These are phyloP conservation scores for Eumaeus atala DNA, from an alignment of 1,140 invertebrate genomes.

Conservation along the genomic window DNA sequence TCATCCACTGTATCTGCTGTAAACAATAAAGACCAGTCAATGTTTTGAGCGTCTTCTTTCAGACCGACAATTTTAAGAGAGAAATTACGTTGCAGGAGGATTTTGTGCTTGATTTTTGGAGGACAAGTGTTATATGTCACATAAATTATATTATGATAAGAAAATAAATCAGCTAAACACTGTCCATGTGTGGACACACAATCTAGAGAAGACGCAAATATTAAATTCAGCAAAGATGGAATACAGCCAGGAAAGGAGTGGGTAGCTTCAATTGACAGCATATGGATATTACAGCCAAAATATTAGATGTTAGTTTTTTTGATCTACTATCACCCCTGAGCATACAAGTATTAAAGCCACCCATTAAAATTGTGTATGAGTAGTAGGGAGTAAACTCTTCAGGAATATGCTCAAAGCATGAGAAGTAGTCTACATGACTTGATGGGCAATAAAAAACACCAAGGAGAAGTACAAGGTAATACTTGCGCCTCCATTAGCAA, in stretches of 20 bases:
- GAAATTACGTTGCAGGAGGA: slow-evolving; percentile 6
- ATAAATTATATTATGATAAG: slow-evolving; percentile 12
- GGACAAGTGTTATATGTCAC: not conserved
- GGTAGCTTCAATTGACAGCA: not conserved
- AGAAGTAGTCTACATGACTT: too few species aligned
- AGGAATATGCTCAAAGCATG: too few species aligned
- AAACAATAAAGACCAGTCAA: not conserved
- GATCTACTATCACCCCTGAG: not conserved
- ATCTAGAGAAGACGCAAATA: not conserved
- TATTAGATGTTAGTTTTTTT: not conserved
- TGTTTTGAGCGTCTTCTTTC: not conserved
- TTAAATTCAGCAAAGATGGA: not conserved
- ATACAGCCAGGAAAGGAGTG: not conserved
- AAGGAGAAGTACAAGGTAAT: too few species aligned
- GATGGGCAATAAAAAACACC: too few species aligned
- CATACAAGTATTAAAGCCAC: too few species aligned
- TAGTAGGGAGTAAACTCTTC: too few species aligned
- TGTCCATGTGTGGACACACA: slow-evolving; percentile 5
- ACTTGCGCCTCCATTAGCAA: too few species aligned
- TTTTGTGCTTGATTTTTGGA: not conserved
- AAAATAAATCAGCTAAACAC: slow-evolving; percentile 8
- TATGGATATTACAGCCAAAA: not conserved
- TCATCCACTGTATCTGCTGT: not conserved
- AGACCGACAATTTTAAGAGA: not conserved
- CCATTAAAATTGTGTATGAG: too few species aligned